Base-by-base conservation (phyloP, 2,113 vertebrate genomes). In the Glareola pratincola region DNA sequence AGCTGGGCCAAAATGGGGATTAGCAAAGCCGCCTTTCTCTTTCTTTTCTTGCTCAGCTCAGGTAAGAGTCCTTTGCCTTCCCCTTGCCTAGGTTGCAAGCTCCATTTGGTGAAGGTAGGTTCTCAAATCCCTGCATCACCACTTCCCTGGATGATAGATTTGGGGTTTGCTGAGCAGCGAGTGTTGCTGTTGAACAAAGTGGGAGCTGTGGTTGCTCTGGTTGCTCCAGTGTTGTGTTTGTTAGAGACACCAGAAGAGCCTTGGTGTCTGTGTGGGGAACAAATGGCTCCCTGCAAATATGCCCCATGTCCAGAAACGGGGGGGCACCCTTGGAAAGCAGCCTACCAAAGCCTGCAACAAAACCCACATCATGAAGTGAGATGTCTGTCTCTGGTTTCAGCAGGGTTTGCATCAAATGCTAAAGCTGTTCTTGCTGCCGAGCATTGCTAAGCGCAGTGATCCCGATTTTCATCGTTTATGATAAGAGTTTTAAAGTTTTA, bases 41-140 rank as follows among this genome's bases (percentile, higher is more conserved):
- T 98, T 69, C 96, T 98, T 71, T 88, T 98, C 73, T 94, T 97
- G 76, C 88, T 98, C 69, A 92, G 72, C 54, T 91, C 98, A 98
- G 98, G 98, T 98, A 98, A 98, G 98, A 50, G n/a, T 53, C 62
- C 32, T 92, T 94, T 91, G 43, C 34, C 37, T 91, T 91, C 20
- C 4, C 7, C 80, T 94, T 93, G 63, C 30, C 30, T 41, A 23
- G 51, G 29, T 54, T 51, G 19, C 21, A 37, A 47, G 32, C 12
- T 76, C 21, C 22, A 10, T 9, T 30, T 47, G 27, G 4, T 34
- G 78, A 50, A 68, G 22, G 39, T 60, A 34, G 54, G 39, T 39
- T 39, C 56, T 26, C 13, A 32, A 37, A 43, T 22, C 48, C 8
- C 6, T 8, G 47, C 29, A 13, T 57, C 53, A 2, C 19, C 66